phyloP scores from a whole-genome alignment of 1,140 invertebrate genomes.

The Andrena cerasifolii region DNA sequence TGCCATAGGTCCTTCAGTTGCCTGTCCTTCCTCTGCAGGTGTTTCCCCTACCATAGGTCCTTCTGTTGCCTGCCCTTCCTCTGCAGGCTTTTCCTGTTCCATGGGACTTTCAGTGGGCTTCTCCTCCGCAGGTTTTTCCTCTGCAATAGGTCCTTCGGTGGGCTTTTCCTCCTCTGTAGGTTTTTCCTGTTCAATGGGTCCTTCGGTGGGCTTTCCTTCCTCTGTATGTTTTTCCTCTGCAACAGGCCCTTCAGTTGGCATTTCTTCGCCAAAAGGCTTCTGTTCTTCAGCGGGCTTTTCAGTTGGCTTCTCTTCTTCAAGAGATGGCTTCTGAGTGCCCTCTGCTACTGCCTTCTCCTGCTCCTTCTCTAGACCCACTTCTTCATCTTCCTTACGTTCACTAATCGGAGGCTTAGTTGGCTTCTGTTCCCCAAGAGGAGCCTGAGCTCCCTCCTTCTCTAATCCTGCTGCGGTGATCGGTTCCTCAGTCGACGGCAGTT shows the following conservation, averaged over 20 bases:
- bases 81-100: slow-evolving; percentile 7
- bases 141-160: slow-evolving; percentile 38
- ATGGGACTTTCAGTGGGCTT: slow-evolving; percentile 21
- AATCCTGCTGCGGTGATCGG: background rate
- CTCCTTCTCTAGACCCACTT: background rate
- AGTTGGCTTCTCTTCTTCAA: slow-evolving; percentile 53
- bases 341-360: slow-evolving; percentile 35
- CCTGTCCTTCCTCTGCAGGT: slow-evolving; percentile 47
- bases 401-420: slow-evolving; percentile 21
- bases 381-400: slow-evolving; percentile 39
- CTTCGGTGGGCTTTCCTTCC: slow-evolving; percentile 26
- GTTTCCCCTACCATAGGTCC: slow-evolving; percentile 22
- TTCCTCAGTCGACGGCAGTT: background rate
- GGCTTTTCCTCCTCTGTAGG: background rate
- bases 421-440: background rate
- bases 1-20: slow-evolving; percentile 36
- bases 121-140: slow-evolving; percentile 44
- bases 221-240: slow-evolving; percentile 49
- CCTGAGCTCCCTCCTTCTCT: background rate
- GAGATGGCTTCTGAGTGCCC: slow-evolving; percentile 40
- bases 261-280: slow-evolving; percentile 46
- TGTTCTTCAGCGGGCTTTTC: slow-evolving; percentile 47
- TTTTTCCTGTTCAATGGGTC: slow-evolving; percentile 44
- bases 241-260: slow-evolving; percentile 47
- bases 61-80: slow-evolving; percentile 51